Percentiles rank a stretch among this genome's conserved stretches.
Conservation (phyloP, 2,797 vertebrate genomes). For the Sebastes oblongus region DNA sequence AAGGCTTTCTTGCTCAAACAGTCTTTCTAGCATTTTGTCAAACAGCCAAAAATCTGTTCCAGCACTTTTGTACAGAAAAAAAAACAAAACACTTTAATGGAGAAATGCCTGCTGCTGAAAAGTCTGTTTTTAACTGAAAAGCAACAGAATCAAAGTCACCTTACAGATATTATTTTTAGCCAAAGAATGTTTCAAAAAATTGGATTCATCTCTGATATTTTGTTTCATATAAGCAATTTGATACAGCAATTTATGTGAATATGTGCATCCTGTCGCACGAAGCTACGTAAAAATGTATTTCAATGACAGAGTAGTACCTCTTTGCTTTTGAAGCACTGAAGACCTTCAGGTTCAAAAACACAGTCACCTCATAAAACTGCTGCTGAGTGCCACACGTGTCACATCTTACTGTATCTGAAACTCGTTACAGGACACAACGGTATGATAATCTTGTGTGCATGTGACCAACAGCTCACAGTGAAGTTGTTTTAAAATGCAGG, state of each 20-base stretch:
- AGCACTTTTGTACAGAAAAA: neutral
- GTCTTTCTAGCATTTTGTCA: neutral
- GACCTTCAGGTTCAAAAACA: constrained; percentile 8
- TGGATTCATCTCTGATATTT: neutral
- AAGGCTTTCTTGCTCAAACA: neutral
- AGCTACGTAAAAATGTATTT: neutral
- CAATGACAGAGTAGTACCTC: neutral
- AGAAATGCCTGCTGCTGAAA: neutral
- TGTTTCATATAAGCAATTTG: neutral
- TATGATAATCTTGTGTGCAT: neutral
- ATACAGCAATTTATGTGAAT: neutral
- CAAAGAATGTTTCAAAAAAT: neutral
- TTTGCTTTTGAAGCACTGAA: neutral
- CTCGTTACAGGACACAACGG: neutral
- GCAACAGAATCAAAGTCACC: neutral
- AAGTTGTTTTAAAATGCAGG: neutral
- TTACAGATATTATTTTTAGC: neutral
- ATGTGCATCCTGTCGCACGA: neutral
- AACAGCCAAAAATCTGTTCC: constrained; percentile 5
- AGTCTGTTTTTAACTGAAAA: neutral
- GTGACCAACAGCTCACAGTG: neutral
- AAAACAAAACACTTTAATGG: neutral
- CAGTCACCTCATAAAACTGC: neutral
- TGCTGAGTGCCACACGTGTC: neutral
- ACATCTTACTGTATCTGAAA: constrained; percentile 3